Evolutionary conservation across 2,888 invertebrate genomes (phyloP).

Genomic region (Epirrhoe tristata): DNA sequence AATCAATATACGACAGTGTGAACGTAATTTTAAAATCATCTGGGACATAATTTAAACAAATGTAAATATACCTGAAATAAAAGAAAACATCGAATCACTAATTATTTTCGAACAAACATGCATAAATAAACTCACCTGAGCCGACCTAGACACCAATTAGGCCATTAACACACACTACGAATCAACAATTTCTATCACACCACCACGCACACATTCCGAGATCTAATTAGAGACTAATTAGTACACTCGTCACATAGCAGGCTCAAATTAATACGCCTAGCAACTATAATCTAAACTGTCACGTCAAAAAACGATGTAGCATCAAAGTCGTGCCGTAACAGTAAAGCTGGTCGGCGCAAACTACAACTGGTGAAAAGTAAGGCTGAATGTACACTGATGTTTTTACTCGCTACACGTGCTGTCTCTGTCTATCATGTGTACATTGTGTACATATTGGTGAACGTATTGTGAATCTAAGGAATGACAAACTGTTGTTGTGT

Average conservation of each 20-base stretch:
- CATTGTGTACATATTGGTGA: neutral
- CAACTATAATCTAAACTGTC: conserved; percentile 3
- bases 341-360: conserved; percentile 28
- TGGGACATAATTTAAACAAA: neutral
- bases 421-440: neutral
- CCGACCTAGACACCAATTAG: conserved; percentile 34
- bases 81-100: neutral
- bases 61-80: neutral
- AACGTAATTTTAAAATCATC: neutral
- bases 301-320: conserved; percentile 15
- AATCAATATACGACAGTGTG: neutral
- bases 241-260: neutral
- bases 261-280: neutral
- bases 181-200: conserved; percentile 18
- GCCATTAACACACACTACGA: conserved; percentile 6
- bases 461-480: neutral
- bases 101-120: conserved; percentile 4
- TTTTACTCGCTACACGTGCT: neutral
- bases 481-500: conserved; percentile 15
- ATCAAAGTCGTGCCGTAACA: conserved; percentile 25
- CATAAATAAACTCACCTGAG: conserved; percentile 26
- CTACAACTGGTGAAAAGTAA: conserved; percentile 15
- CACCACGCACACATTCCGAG: conserved; percentile 9
- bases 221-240: conserved; percentile 16
- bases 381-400: conserved; percentile 24